phyloP scores from a whole-genome alignment of 2,888 invertebrate genomes.

The Leptarthrus brevirostris region DNA sequence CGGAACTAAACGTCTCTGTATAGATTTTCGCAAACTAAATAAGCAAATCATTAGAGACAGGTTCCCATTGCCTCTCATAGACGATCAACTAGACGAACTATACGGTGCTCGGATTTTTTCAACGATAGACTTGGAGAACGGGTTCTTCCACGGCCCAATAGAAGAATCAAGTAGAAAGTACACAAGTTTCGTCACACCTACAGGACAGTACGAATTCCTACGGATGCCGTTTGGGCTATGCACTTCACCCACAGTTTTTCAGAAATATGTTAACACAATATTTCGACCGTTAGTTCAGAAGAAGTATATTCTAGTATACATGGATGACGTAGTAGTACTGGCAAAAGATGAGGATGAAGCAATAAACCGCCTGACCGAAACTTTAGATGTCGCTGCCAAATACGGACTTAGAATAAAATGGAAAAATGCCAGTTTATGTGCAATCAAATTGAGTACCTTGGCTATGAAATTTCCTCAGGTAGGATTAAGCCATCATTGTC shows the following conservation, averaged over 20 bases:
- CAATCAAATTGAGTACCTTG: slow-evolving; percentile 23
- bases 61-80: not conserved
- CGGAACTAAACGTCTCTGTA: not conserved
- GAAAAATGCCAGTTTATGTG: slow-evolving; percentile 53
- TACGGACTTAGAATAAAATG: slow-evolving; percentile 54
- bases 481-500: slow-evolving; percentile 51
- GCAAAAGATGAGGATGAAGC: slow-evolving; percentile 51
- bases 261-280: not conserved
- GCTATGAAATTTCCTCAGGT: not conserved
- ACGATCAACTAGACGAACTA: not conserved
- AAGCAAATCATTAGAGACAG: too few species aligned
- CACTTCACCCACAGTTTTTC: not conserved
- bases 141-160: not conserved
- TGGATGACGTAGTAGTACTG: slow-evolving; percentile 55
- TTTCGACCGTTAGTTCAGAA: not conserved
- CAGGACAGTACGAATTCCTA: not conserved
- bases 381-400: slow-evolving; percentile 44
- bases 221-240: slow-evolving; percentile 10
- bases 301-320: slow-evolving; percentile 48
- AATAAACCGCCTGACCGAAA: slow-evolving; percentile 47
- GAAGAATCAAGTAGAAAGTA: too few species aligned
- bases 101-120: too few species aligned
- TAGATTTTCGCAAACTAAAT: too few species aligned
- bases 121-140: not conserved
- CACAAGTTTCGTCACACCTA: not conserved